A percentile compares a stretch with the other conserved stretches of the same genome.
These are phyloP conservation scores for Drosophila oshimai DNA, from an alignment of 1,140 invertebrate genomes.

Conservation along the genomic window DNA sequence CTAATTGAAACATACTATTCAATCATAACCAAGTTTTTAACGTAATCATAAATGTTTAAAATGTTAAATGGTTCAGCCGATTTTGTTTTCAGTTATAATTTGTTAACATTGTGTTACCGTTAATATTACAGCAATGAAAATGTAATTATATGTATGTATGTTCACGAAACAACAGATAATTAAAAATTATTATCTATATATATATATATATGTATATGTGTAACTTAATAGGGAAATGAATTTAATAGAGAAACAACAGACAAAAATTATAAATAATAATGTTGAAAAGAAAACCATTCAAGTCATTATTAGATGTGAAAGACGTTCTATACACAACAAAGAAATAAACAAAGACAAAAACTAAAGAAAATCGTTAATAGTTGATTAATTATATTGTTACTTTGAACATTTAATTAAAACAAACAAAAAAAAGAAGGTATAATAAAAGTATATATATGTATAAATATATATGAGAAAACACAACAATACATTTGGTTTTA, in stretches of 20 bases:
- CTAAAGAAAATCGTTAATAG: conserved; percentile 71
- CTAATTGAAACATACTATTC: conserved; percentile 59
- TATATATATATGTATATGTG: conserved; percentile 53
- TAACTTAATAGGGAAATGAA: conserved; percentile 77
- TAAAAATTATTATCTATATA: conserved; percentile 40
- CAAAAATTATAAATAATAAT: conserved; percentile 56
- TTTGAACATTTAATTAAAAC: conserved; percentile 75
- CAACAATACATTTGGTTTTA: conserved; percentile 74
- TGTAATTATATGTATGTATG: conserved; percentile 77
- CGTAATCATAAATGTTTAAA: conserved; percentile 75
- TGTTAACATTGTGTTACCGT: conserved; percentile 50
- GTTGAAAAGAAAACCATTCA: conserved; percentile 73
- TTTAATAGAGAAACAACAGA: conserved; percentile 66
- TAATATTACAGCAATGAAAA: conserved; percentile 74
- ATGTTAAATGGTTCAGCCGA: conserved; percentile 73
- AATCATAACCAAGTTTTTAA: conserved; percentile 74
- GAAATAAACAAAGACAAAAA: conserved; percentile 26
- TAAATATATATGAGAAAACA: conserved; percentile 75
- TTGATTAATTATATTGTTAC: conserved; percentile 80
- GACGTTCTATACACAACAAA: conserved; percentile 67
- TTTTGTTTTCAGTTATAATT: conserved; percentile 38
- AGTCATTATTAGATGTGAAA: conserved; percentile 80
- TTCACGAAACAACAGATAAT: conserved; percentile 61
- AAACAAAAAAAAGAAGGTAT: conserved; percentile 51
- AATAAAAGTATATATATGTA: conserved; percentile 76